phyloP scores from a whole-genome alignment of 2,113 vertebrate species.

The Sterrhoptilus dennistouni region DNA sequence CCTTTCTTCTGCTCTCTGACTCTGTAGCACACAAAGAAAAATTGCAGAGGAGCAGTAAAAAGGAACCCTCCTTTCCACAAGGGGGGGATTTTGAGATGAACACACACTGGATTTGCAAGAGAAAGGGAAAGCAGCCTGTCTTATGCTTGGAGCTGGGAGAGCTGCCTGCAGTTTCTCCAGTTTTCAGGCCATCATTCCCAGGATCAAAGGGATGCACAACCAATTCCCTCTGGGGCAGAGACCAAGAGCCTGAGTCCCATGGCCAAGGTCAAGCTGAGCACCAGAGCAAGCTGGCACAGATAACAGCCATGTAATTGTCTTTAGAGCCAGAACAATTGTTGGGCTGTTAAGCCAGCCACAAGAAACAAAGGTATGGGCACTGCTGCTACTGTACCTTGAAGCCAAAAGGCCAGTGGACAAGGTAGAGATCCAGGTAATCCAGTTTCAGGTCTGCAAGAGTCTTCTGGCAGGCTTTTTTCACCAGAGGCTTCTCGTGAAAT shows the following conservation, averaged over 20 bases:
- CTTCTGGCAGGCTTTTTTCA: constrained; percentile 85
- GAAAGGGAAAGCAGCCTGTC: background rate
- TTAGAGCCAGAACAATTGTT: background rate
- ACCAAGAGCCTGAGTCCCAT: background rate
- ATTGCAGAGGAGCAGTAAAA: background rate
- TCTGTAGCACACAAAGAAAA: background rate
- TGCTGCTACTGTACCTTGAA: constrained; percentile 79
- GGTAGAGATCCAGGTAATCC: constrained; percentile 91
- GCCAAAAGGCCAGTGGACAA: constrained; percentile 92
- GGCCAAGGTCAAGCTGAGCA: background rate
- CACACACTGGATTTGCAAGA: background rate
- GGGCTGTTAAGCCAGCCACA: background rate
- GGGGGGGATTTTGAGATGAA: background rate
- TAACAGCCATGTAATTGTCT: accelerated
- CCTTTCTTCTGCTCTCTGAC: background rate
- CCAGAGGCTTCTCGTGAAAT: constrained; percentile 80
- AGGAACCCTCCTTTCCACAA: background rate
- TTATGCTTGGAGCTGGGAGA: background rate
- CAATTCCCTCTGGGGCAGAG: background rate
- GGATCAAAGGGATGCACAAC: background rate
- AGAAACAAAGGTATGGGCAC: background rate
- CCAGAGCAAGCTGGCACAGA: background rate
- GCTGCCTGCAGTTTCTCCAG: background rate
- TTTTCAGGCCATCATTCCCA: background rate
- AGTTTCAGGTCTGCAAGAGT: constrained; percentile 85